Base-by-base conservation (phyloP, 2,797 vertebrate genomes). In the Microctenopoma steveboyesi region DNA sequence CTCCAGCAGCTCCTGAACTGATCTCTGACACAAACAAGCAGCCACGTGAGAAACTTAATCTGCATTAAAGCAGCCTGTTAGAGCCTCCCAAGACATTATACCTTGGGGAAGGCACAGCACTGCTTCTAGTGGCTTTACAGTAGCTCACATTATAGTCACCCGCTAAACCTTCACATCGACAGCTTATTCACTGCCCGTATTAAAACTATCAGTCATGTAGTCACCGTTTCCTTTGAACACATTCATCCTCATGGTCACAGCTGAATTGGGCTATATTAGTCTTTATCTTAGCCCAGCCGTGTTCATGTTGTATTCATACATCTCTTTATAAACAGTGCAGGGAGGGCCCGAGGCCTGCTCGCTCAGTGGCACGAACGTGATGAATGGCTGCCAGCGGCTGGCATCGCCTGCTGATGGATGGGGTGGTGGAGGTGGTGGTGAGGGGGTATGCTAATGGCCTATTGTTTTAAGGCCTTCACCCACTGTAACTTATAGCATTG, bases 391-490 rank as follows among this genome's bases (percentile, higher is more conserved):
- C 77, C 81, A 74, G 63, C 7, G 47, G 71, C 79, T 78, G 80
- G 65, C 78, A 78, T 64, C 16, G 71, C 73, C 62, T 66, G 47
- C 71, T 86, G 89, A 92, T 83, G 79, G 82, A 90, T 88, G 76
- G 55, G 15, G 12, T 5, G 16, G 43, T 8, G 28, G 16, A 33
- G 33, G 33, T 35, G 33, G 33, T 35, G 33, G 7, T 33, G 30
- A 9, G 45, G 7, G 37, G 49, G 57, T 85, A 88, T 89, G 90
- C 85, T 86, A 90, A 92, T 89, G 76, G 70, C 54, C 67, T 79
- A 85, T 91, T 88, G 89, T 90, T 90, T 87, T 87, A 91, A 88
- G 80, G 72, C 78, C 74, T 78, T 78, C 64, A 42, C 79, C 58
- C 39, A 55, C 64, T 7, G 79, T 87, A 89, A 88, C 76, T 89